Evolutionary conservation across 2,888 invertebrate species (phyloP), one percentile per base, ranked within the genome.

Genomic region (Gandaritis pyraliata): DNA sequence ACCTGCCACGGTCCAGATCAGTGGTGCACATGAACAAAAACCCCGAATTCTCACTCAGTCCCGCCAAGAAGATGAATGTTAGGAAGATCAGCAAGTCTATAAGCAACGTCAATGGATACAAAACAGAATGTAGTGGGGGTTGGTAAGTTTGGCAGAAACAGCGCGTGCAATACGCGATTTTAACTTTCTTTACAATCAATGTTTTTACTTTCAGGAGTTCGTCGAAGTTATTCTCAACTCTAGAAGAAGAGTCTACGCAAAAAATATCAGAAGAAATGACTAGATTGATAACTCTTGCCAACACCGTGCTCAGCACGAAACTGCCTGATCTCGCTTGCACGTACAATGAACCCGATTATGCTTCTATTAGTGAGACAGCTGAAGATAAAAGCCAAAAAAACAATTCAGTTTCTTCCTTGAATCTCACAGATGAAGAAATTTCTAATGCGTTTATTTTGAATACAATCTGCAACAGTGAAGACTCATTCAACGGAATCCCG

Each of bases 281-380:
- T 46, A 82, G 91, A 75, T 74, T 92, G 69, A 90, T 90, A 61
- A 88, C 83, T 82, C 91, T 92, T 87, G 91, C 92, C 87, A 91
- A 86, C 71, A 87, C 91, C 54, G 90, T 92, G 56, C 82, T 92
- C 23, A 83, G 86, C 73, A 92, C 90, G 10, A 90, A 90, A 72
- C 69, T 92, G 47, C 91, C 91, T 7, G 90, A 91, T 75, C 87
- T 92, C 70, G 78, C 86, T 29, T 87, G 83, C 66, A 77, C 78
- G 5, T 84, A 80, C 70, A 78, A 67, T 51, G 81, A 85, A 33
- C 66, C 68, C 58, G 74, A 75, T 16, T 68, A 66, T 50, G 63
- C 71, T 43, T 52, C 58, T 18, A 58, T 60, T 51, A 41, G 62
- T 29, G 73, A 73, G 43, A 75, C 71, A 58, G 70, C 36, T 50